Evolutionary conservation across 2,797 vertebrate species (phyloP).

Genomic region (Trachurus trachurus): DNA sequence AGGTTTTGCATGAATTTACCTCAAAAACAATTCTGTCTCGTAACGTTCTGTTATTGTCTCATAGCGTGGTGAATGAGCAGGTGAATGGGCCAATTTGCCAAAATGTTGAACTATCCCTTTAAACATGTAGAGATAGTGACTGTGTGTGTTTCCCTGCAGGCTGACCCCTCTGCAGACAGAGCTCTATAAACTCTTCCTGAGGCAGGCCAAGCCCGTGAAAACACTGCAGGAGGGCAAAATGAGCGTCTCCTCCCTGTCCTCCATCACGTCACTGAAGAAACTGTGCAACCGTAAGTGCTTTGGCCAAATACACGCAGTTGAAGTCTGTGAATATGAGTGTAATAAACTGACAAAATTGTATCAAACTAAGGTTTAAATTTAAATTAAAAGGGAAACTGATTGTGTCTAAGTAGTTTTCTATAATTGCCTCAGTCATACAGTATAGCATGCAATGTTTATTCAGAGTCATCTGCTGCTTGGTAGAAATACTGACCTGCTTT

Average conservation of each 20-base stretch:
- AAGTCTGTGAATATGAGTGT: too few species aligned
- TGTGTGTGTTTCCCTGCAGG: constrained; percentile 76
- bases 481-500: constrained; percentile 19
- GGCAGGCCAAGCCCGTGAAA: constrained; percentile 93
- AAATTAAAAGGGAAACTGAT: too few species aligned
- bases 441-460: background rate
- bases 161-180: constrained; percentile 92
- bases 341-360: too few species aligned
- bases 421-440: background rate
- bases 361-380: too few species aligned
- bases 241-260: constrained; percentile 94
- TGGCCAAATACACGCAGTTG: too few species aligned
- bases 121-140: background rate
- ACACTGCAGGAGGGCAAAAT: constrained; percentile 90
- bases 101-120: too few species aligned
- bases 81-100: too few species aligned
- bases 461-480: background rate
- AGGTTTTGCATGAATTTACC: too few species aligned
- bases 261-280: constrained; percentile 97
- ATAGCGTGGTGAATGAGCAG: too few species aligned
- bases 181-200: constrained; percentile 93
- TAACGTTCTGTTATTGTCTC: too few species aligned
- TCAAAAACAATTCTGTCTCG: too few species aligned
- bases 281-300: constrained; percentile 96
- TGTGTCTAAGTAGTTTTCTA: too few species aligned